Evolutionary conservation across 35 echinoderm and acorn worm species (phyloP).

Genomic region (Acanthaster planci): DNA sequence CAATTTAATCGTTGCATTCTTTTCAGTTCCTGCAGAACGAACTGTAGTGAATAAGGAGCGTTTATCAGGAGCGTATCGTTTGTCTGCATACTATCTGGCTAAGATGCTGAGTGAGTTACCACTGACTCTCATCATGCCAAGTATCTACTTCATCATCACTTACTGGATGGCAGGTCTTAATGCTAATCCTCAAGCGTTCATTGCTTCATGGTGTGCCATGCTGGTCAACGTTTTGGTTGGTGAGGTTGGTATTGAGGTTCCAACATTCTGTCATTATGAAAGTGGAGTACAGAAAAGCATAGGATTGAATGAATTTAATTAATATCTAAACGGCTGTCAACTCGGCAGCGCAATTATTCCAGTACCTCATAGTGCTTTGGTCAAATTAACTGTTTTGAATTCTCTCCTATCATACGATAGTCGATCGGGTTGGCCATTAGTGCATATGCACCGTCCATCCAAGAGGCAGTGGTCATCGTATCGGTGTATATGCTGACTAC

Average conservation of each 20-base stretch:
- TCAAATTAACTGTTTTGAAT: not conserved
- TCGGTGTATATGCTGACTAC: slow-evolving; percentile 56
- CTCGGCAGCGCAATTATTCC: not conserved
- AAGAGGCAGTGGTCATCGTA: slow-evolving; percentile 44
- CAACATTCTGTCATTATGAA: too few relatives aligned
- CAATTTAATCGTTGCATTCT: not conserved
- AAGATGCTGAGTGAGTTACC: slow-evolving; percentile 74
- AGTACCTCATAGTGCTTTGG: too few relatives aligned
- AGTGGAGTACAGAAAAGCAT: too few relatives aligned
- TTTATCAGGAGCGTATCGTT: slow-evolving; percentile 61
- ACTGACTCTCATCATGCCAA: slow-evolving; percentile 61
- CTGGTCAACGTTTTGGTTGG: slow-evolving; percentile 50
- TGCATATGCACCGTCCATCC: slow-evolving; percentile 33
- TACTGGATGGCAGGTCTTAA: slow-evolving; percentile 79
- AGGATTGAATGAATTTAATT: not conserved
- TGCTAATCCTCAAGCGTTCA: slow-evolving; percentile 26
- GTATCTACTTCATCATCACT: slow-evolving; percentile 51
- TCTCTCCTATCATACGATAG: slow-evolving; percentile 35
- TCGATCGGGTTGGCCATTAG: slow-evolving; percentile 69
- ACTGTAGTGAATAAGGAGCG: slow-evolving; percentile 70
- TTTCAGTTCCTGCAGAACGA: slow-evolving; percentile 75
- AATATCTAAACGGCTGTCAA: not conserved
- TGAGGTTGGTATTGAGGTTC: slow-evolving; percentile 38
- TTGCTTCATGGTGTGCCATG: slow-evolving; percentile 39
- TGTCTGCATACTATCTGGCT: slow-evolving; percentile 80